Evolutionary conservation across 2,113 vertebrate species (phyloP), one percentile per base, ranked within the genome.

Genomic region (Eptatretus burgeri): DNA sequence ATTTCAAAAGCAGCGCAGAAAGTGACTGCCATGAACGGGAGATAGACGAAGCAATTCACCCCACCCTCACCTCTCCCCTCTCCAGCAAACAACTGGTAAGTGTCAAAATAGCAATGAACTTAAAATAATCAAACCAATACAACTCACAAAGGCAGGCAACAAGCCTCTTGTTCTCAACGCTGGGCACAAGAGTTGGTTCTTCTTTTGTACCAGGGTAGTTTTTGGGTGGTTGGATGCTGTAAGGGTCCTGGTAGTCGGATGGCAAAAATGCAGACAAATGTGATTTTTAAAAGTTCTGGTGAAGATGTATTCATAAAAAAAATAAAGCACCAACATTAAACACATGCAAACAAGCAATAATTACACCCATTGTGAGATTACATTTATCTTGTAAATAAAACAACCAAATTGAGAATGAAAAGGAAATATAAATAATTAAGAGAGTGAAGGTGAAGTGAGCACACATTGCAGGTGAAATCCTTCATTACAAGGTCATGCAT

Each of bases 121-220:
- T 16, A 14, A 13, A 13, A 52, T 17, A 19, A 51, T 49, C 41
- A 18, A 8, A 60, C 16, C 2, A 20, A 14, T 17, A 64, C 18
- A 11, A 80, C 83, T 78, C 71, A 88, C 84, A 86, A 67, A 85
- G 74, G 9, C 84, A 91, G 68, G 82, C 85, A 49, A 91, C 84
- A 1, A 91, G 76, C 69, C 84, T 77, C 70, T 82, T 84, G 71
- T 74, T 72, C 13, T 64, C 73, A 71, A 84, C 66, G 63, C 84
- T 87, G 2, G 85, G 83, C 1, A 88, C 83, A 1, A 87, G 71
- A 69, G 83, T 79, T 2, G 84, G 85, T 8, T 88, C 83, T 0
- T 74, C 72, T 69, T 77, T 83, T 63, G 83, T 80, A n/a, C 85
- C 85, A 0, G 76, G 69, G 11, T 82, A 78, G 10, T 69, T 71